Base-by-base conservation (phyloP, 2,888 invertebrate species). In the Hydrotaea cyrtoneurina region DNA sequence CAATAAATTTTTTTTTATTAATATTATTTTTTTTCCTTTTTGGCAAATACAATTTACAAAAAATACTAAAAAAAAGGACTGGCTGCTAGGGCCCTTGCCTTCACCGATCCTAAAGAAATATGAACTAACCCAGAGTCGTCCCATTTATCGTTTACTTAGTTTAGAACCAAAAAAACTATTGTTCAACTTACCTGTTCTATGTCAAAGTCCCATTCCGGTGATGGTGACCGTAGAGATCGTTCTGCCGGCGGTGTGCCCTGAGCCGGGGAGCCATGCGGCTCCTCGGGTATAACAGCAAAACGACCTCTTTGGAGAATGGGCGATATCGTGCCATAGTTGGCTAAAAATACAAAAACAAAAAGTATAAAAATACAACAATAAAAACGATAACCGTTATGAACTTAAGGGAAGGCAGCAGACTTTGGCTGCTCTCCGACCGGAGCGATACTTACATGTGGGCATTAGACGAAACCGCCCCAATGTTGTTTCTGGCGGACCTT, bases 221-320 rank as follows among this genome's bases (percentile, higher is more conserved):
- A 92, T 59, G 92, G 92, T n/a, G 92, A 92, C 69, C 92, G 91
- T 43, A 89, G 85, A 26, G 87, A 79, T 59, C 88, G 87, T 76
- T 88, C 88, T 39, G 89, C 87, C 1, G 90, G 89, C 39, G 91
- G 91, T 17, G 91, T 90, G 78, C 89, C 87, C 66, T 91, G 88
- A 23, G 92, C 91, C 66, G 92, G 91, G 7, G 92, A 92, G 57
- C 92, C 91, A 80, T 91, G 91, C 57, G 93, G 93, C 87, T 94
- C 94, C 83, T 93, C 93, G 62, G 93, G 93, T 88, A 93, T 93
- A 83, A 93, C 93, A 87, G 93, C 92, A 86, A 93, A 93, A 74
- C 93, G 90, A 71, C 93, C 93, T 74, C 93, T 89, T 86, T 92
- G 92, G 78, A 93, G 83, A 85, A 92, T 90, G 53, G 93, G 93